Percentiles rank a stretch among this genome's conserved stretches.
These are phyloP conservation scores for Nephrocerus scutellatus DNA, from an alignment of 2,888 invertebrate species.

Conservation along the genomic window DNA sequence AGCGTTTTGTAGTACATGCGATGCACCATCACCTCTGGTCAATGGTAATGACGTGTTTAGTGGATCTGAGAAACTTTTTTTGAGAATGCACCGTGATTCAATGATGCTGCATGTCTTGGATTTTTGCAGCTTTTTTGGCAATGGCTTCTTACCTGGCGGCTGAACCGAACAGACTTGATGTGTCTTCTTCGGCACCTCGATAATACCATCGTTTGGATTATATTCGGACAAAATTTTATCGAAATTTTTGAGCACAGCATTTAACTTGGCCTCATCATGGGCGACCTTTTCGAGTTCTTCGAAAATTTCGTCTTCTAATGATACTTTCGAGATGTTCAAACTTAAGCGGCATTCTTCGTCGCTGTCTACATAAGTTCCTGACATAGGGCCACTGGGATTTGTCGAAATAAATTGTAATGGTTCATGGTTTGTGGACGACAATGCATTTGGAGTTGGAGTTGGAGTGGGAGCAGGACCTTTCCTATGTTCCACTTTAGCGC, in stretches of 20 bases:
- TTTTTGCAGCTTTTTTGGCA: conserved; percentile 51
- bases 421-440: neutral
- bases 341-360: conserved; percentile 40
- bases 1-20: conserved; percentile 19
- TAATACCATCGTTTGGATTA: conserved; percentile 19
- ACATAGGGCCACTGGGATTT: conserved; percentile 22
- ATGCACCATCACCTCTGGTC: too few relatives aligned
- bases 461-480: neutral
- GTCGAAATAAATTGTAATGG: conserved; percentile 21
- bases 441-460: neutral
- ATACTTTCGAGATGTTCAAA: conserved; percentile 38
- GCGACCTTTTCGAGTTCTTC: conserved; percentile 47
- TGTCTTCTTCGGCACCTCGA: neutral
- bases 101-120: conserved; percentile 66
- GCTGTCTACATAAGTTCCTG: conserved; percentile 35
- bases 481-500: conserved; percentile 25
- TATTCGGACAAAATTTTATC: conserved; percentile 52
- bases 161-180: neutral
- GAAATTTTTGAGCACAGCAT: conserved; percentile 51
- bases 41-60: conserved; percentile 23
- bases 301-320: conserved; percentile 46
- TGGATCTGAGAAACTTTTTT: conserved; percentile 32
- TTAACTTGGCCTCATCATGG: conserved; percentile 48
- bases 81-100: conserved; percentile 60
- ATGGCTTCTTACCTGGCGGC: too few relatives aligned